Percentiles rank a stretch among this genome's conserved stretches.
phyloP scores from a whole-genome alignment of 2,888 invertebrate species.

The Pterobdella sp. region DNA sequence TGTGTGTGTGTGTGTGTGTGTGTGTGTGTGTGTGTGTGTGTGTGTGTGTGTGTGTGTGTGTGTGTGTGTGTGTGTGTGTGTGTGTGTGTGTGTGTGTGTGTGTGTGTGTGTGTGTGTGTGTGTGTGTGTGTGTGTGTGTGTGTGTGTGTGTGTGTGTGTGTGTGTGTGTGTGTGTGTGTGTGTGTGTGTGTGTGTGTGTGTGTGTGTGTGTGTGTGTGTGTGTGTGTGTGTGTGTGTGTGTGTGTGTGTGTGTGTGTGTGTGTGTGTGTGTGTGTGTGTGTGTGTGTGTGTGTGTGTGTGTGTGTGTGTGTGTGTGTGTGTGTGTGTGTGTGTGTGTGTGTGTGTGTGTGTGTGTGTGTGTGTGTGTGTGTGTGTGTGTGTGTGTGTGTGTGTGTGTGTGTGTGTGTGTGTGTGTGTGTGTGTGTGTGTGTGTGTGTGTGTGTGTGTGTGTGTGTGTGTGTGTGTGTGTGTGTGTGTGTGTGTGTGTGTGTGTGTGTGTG shows the following conservation, averaged over 20 bases:
- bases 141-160: neutral
- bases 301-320: slow-evolving; percentile 22
- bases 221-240: slow-evolving; percentile 25
- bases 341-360: neutral
- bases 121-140: slow-evolving; percentile 14
- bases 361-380: slow-evolving; percentile 1
- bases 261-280: slow-evolving; percentile 24
- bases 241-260: slow-evolving; percentile 22
- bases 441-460: neutral
- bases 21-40: slow-evolving; percentile 14
- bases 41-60: slow-evolving; percentile 14
- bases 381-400: slow-evolving; percentile 1
- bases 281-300: slow-evolving; percentile 21
- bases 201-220: slow-evolving; percentile 21
- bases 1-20: slow-evolving; percentile 16
- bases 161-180: neutral
- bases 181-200: neutral
- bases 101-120: slow-evolving; percentile 11
- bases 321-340: slow-evolving; percentile 23
- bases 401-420: neutral
- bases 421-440: neutral
- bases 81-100: slow-evolving; percentile 6
- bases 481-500: neutral
- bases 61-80: slow-evolving; percentile 16
- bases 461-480: neutral